These are phyloP conservation scores for Eudasyphora cyanicolor DNA, from an alignment of 2,888 invertebrate genomes.

Conservation along the genomic window DNA sequence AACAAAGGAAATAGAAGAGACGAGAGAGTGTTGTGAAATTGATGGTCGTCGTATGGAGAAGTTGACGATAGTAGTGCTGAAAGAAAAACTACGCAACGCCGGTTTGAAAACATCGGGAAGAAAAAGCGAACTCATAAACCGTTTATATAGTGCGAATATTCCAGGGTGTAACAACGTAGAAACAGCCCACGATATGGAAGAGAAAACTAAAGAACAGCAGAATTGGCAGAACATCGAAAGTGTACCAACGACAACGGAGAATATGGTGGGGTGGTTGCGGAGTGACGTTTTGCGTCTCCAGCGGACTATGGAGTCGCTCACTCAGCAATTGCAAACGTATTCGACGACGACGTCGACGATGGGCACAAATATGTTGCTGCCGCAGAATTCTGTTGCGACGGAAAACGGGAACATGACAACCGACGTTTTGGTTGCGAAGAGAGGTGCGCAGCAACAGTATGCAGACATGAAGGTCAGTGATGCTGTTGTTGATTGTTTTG, in stretches of 20 bases:
- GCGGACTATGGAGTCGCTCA: slow-evolving; percentile 23
- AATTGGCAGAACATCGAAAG: not conserved
- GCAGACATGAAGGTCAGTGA: too few relatives aligned
- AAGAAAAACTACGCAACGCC: slow-evolving; percentile 9
- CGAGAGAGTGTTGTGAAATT: too few relatives aligned
- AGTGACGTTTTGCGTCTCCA: slow-evolving; percentile 31
- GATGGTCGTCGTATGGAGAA: too few relatives aligned
- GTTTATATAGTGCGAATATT: not conserved
- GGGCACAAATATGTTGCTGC: not conserved
- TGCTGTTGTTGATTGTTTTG: too few relatives aligned
- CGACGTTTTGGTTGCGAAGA: not conserved
- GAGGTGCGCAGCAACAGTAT: not conserved
- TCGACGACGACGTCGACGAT: slow-evolving; percentile 27
- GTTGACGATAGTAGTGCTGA: slow-evolving; percentile 19
- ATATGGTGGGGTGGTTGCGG: slow-evolving; percentile 20
- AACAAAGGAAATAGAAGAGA: too few relatives aligned
- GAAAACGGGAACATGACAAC: not conserved
- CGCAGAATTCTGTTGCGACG: slow-evolving; percentile 3
- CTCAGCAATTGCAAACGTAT: slow-evolving; percentile 1
- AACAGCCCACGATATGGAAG: not conserved
- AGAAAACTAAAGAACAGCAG: too few relatives aligned
- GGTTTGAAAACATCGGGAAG: slow-evolving; percentile 31
- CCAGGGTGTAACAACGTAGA: not conserved
- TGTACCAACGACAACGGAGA: not conserved
- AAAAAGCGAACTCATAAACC: slow-evolving; percentile 12